Evolutionary conservation across 2,797 vertebrate genomes (phyloP).

Genomic region (Hippocampus kuda): DNA sequence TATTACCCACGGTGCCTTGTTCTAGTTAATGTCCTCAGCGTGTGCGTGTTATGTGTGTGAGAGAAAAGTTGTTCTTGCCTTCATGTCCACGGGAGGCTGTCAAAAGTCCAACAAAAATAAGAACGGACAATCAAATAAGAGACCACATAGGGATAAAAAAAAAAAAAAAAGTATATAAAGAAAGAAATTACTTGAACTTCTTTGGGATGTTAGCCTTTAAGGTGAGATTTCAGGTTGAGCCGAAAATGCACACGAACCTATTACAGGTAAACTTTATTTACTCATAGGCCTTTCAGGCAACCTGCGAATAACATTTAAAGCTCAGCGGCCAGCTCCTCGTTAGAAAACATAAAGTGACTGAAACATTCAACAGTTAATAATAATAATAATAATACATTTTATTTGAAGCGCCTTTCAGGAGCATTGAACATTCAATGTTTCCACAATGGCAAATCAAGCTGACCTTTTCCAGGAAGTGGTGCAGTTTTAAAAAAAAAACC

Average conservation of each 20-base stretch:
- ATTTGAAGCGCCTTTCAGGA: no score
- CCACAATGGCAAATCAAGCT: background rate
- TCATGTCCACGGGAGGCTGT: background rate
- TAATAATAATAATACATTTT: no score
- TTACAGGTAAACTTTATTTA: background rate
- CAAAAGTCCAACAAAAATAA: background rate
- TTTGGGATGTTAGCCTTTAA: background rate
- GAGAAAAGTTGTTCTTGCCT: background rate
- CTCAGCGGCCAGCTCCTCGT: no score
- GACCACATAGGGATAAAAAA: background rate
- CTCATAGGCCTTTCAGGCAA: no score
- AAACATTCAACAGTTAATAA: no score
- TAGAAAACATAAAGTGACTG: no score
- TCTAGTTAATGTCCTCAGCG: slow-evolving; percentile 58
- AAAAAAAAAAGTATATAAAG: background rate
- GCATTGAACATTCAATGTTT: no score
- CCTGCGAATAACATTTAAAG: no score
- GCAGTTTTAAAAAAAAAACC: no score
- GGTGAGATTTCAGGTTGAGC: background rate
- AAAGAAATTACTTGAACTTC: background rate
- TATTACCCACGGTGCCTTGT: slow-evolving; percentile 63
- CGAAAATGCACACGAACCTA: background rate
- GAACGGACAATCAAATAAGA: background rate
- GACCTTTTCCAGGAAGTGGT: background rate
- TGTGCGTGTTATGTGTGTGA: background rate